Percentiles rank a stretch among this genome's conserved stretches.
These are phyloP conservation scores for Onychostoma macrolepis DNA, from an alignment of 2,113 vertebrate species.

Conservation along the genomic window DNA sequence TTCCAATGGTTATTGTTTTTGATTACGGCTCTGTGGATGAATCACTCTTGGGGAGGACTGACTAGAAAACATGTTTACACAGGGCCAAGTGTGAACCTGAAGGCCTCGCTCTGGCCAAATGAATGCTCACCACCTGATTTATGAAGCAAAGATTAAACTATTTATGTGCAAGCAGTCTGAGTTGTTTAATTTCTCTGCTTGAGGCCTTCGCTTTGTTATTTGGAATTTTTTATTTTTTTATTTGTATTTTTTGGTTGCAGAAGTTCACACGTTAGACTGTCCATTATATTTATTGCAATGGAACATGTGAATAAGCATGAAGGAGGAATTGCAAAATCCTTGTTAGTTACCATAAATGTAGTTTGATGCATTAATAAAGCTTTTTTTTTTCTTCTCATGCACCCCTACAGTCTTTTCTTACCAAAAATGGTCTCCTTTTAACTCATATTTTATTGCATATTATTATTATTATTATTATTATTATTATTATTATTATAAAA, in stretches of 20 bases:
- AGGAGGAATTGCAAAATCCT: conserved; percentile 17
- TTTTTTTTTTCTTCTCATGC: neutral
- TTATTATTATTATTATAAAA: neutral
- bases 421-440: neutral
- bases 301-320: conserved; percentile 51
- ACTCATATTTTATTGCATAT: neutral
- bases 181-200: conserved; percentile 69
- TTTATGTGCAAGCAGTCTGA: conserved; percentile 67
- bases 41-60: conserved; percentile 47
- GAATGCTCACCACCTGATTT: conserved; percentile 67
- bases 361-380: neutral
- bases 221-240: neutral
- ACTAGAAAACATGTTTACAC: conserved; percentile 75
- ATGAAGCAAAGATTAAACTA: conserved; percentile 68
- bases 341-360: neutral
- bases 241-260: neutral
- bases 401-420: neutral
- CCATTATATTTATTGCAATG: conserved; percentile 28
- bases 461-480: neutral
- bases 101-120: conserved; percentile 66
- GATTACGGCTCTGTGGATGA: conserved; percentile 87
- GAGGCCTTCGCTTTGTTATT: conserved; percentile 58
- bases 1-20: conserved; percentile 98
- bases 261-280: conserved; percentile 19
- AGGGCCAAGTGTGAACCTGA: conserved; percentile 68